A percentile compares a stretch with the other conserved stretches of the same genome.
These are phyloP conservation scores for Lacerta agilis DNA, from an alignment of 2,797 vertebrate genomes.

Conservation along the genomic window DNA sequence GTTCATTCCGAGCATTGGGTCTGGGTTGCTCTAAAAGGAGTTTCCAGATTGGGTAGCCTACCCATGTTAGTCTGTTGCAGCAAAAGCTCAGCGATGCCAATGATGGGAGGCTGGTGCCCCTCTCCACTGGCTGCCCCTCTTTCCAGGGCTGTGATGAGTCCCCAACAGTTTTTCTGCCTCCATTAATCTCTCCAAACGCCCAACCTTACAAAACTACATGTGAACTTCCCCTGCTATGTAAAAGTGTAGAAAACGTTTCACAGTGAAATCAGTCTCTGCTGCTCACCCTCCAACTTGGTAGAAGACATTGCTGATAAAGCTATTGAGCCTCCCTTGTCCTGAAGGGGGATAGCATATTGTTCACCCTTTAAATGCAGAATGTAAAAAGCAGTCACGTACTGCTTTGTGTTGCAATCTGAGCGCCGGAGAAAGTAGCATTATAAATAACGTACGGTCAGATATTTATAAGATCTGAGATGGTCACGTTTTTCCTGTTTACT, in stretches of 20 bases:
- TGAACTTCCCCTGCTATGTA: neutral
- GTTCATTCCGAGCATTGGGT: too few species aligned
- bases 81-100: too few species aligned
- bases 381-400: constrained; percentile 56
- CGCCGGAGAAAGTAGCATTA: constrained; percentile 63
- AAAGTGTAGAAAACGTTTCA: neutral
- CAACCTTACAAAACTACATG: neutral
- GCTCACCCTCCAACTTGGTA: neutral
- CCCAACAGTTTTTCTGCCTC: too few species aligned
- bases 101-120: too few species aligned
- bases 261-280: neutral
- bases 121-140: too few species aligned
- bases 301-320: neutral
- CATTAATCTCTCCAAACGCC: too few species aligned
- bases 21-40: too few species aligned
- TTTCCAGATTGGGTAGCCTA: too few species aligned
- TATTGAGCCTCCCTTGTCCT: neutral
- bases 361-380: constrained; percentile 57
- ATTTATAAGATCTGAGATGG: constrained; percentile 73
- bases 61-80: too few species aligned
- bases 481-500: constrained; percentile 77
- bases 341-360: neutral
- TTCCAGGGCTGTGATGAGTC: too few species aligned
- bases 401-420: constrained; percentile 65
- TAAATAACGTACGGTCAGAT: constrained; percentile 63